These are phyloP conservation scores for Corydoras maculifer DNA, from an alignment of 2,113 vertebrate species.

Conservation along the genomic window DNA sequence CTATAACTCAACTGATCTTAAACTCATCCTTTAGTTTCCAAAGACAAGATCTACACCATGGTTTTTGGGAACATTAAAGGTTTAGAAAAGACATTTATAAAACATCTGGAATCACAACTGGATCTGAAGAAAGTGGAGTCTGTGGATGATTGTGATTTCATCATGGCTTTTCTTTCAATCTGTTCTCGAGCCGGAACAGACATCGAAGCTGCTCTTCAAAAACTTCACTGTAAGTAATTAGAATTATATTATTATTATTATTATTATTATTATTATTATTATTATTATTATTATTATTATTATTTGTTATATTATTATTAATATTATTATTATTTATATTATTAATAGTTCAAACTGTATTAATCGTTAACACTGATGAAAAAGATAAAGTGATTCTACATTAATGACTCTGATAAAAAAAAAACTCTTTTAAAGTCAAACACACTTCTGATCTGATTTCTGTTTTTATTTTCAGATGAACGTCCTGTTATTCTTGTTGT, in stretches of 20 bases:
- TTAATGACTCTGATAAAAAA: not conserved
- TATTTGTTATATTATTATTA: no score
- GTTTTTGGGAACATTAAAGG: not conserved
- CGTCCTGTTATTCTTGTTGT: not conserved
- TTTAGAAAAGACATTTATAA: no score
- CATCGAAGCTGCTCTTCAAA: constrained; percentile 7
- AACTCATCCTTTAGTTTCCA: no score
- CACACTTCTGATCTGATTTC: not conserved
- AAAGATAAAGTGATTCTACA: not conserved
- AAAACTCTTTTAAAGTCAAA: no score
- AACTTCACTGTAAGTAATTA: not conserved
- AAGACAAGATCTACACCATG: not conserved
- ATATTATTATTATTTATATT: not conserved
- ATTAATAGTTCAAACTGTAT: not conserved
- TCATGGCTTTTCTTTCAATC: constrained; percentile 5
- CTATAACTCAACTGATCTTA: no score
- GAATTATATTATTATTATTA: no score
- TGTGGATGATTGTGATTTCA: not conserved
- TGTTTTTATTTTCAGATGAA: not conserved
- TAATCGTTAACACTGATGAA: no score
- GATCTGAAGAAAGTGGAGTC: not conserved
- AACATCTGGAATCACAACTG: no score
- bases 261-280: no score
- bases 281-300: no score
- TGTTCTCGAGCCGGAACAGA: constrained; percentile 15